Evolutionary conservation across 1,140 invertebrate species (phyloP), one percentile per base, ranked within the genome.

Genomic region (Saccostrea glomerata): DNA sequence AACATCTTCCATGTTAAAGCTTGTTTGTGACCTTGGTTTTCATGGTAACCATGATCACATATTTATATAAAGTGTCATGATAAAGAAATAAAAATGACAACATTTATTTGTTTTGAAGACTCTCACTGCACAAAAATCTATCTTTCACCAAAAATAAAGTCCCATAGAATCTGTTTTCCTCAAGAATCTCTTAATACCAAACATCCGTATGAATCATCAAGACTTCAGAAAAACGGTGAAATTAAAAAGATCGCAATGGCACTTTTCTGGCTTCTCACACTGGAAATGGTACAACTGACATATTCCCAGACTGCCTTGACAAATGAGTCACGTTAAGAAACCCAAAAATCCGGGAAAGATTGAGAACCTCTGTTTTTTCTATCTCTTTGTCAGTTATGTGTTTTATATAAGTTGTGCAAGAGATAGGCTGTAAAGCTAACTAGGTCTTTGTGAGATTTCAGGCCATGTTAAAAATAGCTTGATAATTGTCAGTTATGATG

Each of bases 181-280:
- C 47, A 7, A 47, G 47, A 47, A 47, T 63, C n/a, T 63, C 58
- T 63, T 20, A 20, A 63, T 63, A 63, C 58, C 15, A 63, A 20
- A 63, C 58, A 63, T 20, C 58, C 15, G 70, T 25, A 77, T 77
- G 70, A 77, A 30, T 77, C 70, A 77, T 36, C 70, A 36, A 77
- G 70, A 15, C 70, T 36, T 77, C 70, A 77, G 70, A 77, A 77
- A 36, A 77, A 77, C 11, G 25, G 70, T 36, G 70, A 77, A 77
- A 77, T 77, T 77, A 77, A 77, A 63, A 77, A 30, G 70, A 77
- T 77, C 30, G 70, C 70, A 77, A 77, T 77, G 70, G 70, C 70
- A 77, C 12, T 77, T 77, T 30, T 30, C 70, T 77, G 70, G 70
- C 70, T 77, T 77, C 70, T 77, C 25, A 2, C 30, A 23, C 23